Percentiles rank a stretch among this genome's conserved stretches.
phyloP scores from a whole-genome alignment of 2,888 invertebrate genomes.

The Xestia xanthographa region DNA sequence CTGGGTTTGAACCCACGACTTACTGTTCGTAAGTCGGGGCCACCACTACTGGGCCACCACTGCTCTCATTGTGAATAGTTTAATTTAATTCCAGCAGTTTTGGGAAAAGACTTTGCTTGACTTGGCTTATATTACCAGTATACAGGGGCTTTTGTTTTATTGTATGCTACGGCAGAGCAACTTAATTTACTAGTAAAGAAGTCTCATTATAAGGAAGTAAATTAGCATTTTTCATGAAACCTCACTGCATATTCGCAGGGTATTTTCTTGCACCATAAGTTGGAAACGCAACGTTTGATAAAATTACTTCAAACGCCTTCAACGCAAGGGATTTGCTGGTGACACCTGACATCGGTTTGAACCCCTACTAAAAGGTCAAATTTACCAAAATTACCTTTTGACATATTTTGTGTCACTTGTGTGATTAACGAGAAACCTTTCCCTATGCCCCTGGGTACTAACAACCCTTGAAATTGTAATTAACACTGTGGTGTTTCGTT shows the following conservation, averaged over 20 bases:
- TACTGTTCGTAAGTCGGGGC: no score
- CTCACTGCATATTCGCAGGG: not conserved
- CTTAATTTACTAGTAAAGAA: not conserved
- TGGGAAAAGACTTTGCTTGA: not conserved
- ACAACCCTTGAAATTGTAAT: slow-evolving; percentile 4
- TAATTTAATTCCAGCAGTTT: no score
- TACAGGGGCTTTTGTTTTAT: not conserved
- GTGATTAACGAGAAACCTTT: slow-evolving; percentile 10
- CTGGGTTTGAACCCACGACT: no score
- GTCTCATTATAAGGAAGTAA: not conserved
- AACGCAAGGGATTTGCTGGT: not conserved
- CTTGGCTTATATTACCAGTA: not conserved
- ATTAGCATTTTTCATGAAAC: not conserved
- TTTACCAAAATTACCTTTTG: slow-evolving; percentile 14
- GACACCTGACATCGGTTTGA: not conserved
- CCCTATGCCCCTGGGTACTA: not conserved
- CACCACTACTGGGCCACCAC: no score
- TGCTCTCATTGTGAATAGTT: not conserved
- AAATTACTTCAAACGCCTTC: not conserved
- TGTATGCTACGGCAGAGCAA: not conserved
- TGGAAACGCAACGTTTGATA: not conserved
- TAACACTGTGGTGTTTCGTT: not conserved
- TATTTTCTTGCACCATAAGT: not conserved
- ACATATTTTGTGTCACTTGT: slow-evolving; percentile 1
- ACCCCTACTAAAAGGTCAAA: not conserved